These are phyloP conservation scores for Tridacna crocea DNA, from an alignment of 2,888 invertebrate genomes.

Conservation along the genomic window DNA sequence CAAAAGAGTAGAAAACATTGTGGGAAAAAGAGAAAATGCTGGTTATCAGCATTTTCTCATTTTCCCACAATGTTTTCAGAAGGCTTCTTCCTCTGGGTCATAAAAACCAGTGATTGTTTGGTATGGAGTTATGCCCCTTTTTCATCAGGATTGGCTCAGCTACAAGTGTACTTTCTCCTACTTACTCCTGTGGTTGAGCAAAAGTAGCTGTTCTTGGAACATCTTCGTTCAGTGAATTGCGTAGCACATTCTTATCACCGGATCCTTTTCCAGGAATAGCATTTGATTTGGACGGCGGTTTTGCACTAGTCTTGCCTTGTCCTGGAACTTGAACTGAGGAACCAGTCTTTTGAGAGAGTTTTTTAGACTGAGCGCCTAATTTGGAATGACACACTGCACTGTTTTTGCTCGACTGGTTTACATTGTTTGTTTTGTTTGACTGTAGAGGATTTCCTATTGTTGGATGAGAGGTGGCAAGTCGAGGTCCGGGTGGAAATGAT, in stretches of 20 bases:
- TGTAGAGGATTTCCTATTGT: constrained; percentile 28
- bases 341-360: constrained; percentile 20
- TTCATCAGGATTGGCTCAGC: too few relatives aligned
- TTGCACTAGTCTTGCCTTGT: constrained; percentile 40
- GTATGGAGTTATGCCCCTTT: too few relatives aligned
- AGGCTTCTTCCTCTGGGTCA: too few relatives aligned
- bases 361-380: constrained; percentile 53
- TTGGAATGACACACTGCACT: constrained; percentile 22
- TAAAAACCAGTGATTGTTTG: too few relatives aligned
- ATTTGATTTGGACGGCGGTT: constrained; percentile 19
- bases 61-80: too few relatives aligned
- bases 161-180: not conserved
- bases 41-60: too few relatives aligned
- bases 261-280: constrained; percentile 4
- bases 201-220: constrained; percentile 63
- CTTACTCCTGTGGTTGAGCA: constrained; percentile 72
- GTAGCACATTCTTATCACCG: constrained; percentile 46
- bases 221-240: constrained; percentile 65
- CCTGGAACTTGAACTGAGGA: constrained; percentile 33
- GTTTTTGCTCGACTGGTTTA: constrained; percentile 56
- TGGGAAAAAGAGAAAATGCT: too few relatives aligned
- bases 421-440: constrained; percentile 42
- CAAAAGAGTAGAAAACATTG: too few relatives aligned
- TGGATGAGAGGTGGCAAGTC: constrained; percentile 13
- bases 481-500: constrained; percentile 47